phyloP scores from a whole-genome alignment of 2,888 invertebrate genomes.

The Aricia artaxerxes region DNA sequence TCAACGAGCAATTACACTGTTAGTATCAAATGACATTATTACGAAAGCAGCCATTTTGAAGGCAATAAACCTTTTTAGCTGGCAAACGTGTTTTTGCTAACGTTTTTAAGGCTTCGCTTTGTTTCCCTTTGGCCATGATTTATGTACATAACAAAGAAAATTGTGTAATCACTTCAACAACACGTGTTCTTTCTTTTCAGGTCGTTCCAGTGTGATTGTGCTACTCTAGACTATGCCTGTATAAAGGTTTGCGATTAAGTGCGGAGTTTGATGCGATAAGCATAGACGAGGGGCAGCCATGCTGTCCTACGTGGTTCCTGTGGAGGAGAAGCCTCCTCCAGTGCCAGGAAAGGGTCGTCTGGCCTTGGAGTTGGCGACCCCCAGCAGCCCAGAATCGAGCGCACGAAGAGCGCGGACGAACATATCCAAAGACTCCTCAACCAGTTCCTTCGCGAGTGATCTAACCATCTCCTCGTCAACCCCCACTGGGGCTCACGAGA shows the following conservation, averaged over 20 bases:
- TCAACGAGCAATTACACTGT: constrained; percentile 23
- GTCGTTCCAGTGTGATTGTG: neutral
- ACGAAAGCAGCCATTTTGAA: constrained; percentile 14
- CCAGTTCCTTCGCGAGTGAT: constrained; percentile 85
- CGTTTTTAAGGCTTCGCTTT: neutral
- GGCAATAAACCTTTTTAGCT: constrained; percentile 22
- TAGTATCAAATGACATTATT: constrained; percentile 20
- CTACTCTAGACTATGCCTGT: neutral
- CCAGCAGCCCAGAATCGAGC: constrained; percentile 64
- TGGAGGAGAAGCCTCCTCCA: constrained; percentile 87
- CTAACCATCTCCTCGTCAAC: constrained; percentile 83
- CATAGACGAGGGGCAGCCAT: constrained; percentile 63
- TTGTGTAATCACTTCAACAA: neutral
- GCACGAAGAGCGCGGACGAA: constrained; percentile 59
- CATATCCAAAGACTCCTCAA: constrained; percentile 84
- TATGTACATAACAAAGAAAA: neutral
- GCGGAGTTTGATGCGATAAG: constrained; percentile 41
- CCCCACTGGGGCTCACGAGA: constrained; percentile 82
- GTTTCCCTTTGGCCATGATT: neutral
- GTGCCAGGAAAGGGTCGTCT: constrained; percentile 77
- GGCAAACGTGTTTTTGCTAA: neutral
- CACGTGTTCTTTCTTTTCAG: constrained; percentile 1
- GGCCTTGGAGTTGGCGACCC: constrained; percentile 64
- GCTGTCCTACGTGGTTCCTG: constrained; percentile 90
- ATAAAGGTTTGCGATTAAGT: neutral